These are phyloP conservation scores for Chiroxiphia lanceolata DNA, from an alignment of 2,797 vertebrate species.

Conservation along the genomic window DNA sequence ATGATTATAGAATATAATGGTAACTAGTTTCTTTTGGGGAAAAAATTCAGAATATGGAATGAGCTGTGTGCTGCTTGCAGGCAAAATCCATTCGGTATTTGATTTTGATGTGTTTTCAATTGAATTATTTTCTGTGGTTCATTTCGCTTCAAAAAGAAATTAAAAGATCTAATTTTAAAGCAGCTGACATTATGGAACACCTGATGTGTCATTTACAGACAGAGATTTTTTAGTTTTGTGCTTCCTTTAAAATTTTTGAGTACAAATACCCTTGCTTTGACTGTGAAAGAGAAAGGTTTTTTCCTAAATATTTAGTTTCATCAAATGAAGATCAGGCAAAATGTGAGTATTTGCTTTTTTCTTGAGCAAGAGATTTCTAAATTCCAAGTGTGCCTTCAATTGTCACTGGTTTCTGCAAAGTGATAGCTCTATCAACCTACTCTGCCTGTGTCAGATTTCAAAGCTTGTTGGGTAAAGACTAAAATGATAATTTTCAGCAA, in stretches of 20 bases:
- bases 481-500: background rate
- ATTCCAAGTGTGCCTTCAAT: background rate
- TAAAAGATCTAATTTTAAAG: background rate
- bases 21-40: background rate
- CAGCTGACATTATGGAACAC: background rate
- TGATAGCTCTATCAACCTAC: background rate
- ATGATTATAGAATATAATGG: background rate
- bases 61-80: background rate
- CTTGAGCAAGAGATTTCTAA: background rate
- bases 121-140: background rate
- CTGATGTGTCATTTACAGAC: background rate
- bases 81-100: conserved; percentile 5
- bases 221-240: background rate
- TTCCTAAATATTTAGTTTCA: background rate
- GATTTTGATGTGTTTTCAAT: background rate
- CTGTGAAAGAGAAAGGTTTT: background rate
- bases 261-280: background rate
- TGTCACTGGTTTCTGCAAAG: background rate
- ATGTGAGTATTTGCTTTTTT: background rate
- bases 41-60: background rate
- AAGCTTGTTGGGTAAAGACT: background rate
- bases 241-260: background rate
- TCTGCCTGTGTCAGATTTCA: background rate
- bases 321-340: background rate
- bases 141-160: conserved; percentile 3